phyloP scores from a whole-genome alignment of 2,888 invertebrate species.

The Tribolium freemani region DNA sequence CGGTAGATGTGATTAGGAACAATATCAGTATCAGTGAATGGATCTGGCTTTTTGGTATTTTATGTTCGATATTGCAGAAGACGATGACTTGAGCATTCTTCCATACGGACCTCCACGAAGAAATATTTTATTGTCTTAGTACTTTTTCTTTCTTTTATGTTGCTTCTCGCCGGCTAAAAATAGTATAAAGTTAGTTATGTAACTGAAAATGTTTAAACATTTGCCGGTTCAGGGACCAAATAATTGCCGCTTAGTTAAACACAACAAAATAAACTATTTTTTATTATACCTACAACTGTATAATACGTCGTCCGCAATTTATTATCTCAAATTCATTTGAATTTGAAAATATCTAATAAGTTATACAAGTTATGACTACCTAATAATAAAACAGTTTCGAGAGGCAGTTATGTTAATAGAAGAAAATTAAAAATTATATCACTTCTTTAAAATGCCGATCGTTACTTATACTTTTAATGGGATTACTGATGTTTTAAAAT shows the following conservation, averaged over 20 bases:
- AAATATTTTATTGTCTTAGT: not conserved
- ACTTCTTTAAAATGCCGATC: constrained; percentile 18
- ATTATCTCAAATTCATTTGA: constrained; percentile 7
- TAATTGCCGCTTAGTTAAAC: no score
- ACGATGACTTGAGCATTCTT: constrained; percentile 42
- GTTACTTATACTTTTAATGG: constrained; percentile 15
- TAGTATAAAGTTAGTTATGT: no score
- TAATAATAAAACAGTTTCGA: constrained; percentile 10
- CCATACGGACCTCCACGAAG: constrained; percentile 25
- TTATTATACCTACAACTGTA: not conserved
- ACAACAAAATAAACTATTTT: not conserved
- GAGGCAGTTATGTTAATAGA: constrained; percentile 25
- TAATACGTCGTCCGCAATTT: not conserved
- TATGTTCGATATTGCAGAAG: constrained; percentile 32
- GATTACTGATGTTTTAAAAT: constrained; percentile 19
- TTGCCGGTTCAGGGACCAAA: no score
- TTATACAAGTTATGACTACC: constrained; percentile 7
- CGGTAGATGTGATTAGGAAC: constrained; percentile 17
- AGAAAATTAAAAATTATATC: constrained; percentile 28
- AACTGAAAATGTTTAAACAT: no score
- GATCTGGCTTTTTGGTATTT: constrained; percentile 26
- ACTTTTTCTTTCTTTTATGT: no score
- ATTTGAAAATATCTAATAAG: constrained; percentile 15
- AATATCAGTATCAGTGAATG: constrained; percentile 36
- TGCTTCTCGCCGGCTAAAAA: no score